Conservation (phyloP, 2,113 vertebrate species). For the Equus przewalskii region DNA sequence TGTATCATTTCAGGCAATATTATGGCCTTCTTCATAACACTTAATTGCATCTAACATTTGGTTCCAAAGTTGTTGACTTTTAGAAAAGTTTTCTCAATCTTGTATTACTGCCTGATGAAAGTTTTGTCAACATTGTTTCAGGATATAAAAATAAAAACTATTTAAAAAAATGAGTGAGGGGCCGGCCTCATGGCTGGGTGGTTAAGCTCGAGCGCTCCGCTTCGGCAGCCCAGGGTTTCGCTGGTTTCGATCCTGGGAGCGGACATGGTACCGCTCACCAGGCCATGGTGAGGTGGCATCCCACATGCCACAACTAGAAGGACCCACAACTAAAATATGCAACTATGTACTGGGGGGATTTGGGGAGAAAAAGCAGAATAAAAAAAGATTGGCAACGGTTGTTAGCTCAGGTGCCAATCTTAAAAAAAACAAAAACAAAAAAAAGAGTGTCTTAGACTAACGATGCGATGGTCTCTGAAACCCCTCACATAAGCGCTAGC, state of each 20-base stretch:
- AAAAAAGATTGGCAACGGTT: too few species aligned
- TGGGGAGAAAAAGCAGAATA: too few species aligned
- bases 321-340: too few species aligned
- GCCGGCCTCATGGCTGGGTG: too few species aligned
- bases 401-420: too few species aligned
- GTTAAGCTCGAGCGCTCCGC: too few species aligned
- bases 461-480: background rate
- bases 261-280: too few species aligned
- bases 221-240: too few species aligned
- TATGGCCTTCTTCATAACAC: background rate
- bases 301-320: too few species aligned
- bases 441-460: background rate
- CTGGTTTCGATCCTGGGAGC: too few species aligned
- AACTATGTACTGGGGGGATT: too few species aligned
- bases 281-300: too few species aligned
- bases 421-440: background rate
- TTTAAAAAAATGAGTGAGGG: background rate
- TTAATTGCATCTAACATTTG: background rate
- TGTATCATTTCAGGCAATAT: background rate
- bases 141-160: background rate
- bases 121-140: background rate
- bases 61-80: background rate
- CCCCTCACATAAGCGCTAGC: rapidly evolving
- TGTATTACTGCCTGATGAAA: background rate
- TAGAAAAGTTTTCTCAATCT: background rate